These are phyloP conservation scores for Hydrochoerus hydrochaeris DNA, from an alignment of 2,113 vertebrate genomes.

Conservation along the genomic window DNA sequence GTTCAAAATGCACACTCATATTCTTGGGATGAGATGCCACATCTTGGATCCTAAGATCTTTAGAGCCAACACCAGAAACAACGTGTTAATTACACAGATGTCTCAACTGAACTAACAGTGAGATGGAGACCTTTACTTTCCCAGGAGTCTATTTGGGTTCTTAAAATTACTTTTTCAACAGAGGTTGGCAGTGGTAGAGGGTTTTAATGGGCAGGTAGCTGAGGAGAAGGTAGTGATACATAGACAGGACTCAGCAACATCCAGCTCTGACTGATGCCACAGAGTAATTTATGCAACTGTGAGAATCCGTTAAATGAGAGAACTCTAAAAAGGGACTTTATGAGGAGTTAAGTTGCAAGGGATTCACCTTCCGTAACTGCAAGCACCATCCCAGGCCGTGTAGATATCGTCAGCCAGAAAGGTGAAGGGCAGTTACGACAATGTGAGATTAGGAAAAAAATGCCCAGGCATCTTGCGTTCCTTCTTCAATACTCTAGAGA, in stretches of 20 bases:
- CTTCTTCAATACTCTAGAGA: not conserved
- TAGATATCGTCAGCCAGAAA: not conserved
- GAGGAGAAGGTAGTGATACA: not conserved
- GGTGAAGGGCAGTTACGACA: not conserved
- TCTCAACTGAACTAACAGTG: not conserved
- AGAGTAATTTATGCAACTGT: not conserved
- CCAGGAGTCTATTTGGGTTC: not conserved
- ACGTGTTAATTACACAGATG: not conserved
- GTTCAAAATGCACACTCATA: not conserved
- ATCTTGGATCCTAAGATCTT: not conserved
- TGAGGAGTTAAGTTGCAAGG: not conserved
- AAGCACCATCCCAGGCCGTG: not conserved
- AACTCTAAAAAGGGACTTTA: not conserved
- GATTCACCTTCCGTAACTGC: not conserved
- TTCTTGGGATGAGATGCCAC: rapidly evolving
- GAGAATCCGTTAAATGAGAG: not conserved
- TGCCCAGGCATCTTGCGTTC: not conserved
- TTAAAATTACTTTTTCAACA: not conserved
- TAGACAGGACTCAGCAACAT: not conserved
- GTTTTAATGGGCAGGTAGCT: not conserved
- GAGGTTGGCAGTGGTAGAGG: not conserved
- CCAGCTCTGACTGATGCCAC: too few species aligned
- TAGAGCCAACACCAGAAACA: not conserved
- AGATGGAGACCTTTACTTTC: not conserved
- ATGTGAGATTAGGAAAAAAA: not conserved